Evolutionary conservation across 2,113 vertebrate species (phyloP), one percentile per base, ranked within the genome.

Genomic region (Empidonax alnorum): DNA sequence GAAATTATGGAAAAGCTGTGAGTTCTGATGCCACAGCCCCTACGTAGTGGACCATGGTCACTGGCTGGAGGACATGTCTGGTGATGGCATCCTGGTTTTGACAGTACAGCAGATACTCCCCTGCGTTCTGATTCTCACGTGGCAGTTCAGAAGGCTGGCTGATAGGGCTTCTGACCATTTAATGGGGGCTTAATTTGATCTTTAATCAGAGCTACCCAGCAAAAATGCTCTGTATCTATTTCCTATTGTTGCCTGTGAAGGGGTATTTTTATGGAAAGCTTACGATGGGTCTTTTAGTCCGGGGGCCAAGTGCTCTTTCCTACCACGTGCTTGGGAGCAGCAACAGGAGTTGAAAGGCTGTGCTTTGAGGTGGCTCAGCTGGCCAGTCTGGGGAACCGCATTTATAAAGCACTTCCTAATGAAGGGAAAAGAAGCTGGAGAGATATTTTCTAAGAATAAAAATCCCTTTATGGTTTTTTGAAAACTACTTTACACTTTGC

Each of bases 361-460:
- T 9, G 66, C 78, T 80, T 49, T 75, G 78, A 2, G 1, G 61
- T 56, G 72, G 67, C 68, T 35, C 62, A 66, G 79, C 69, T 28
- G 3, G 77, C 65, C 73, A 58, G 89, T 53, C 92, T 76, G 27
- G 2, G 80, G 61, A 91, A 74, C 46, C 0, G 0, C 31, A 62
- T 71, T 95, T 74, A 10, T 82, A 61, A 87, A 94, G 73, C 9
- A 8, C 53, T 95, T 94, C 86, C 52, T 93, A 89, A 90, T 87
- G 92, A 91, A 80, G 75, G 59, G 69, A 68, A 75, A 75, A 90
- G 89, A 84, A 94, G 66, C 86, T 35, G 42, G 85, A 90, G 91
- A 86, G 82, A 89, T 77, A 91, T 96, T 96, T 97, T 93, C 97
- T 94, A 93, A 93, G 95, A 94, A 94, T 90, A 95, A 94, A 94